phyloP scores from a whole-genome alignment of 2,888 invertebrate species.

The Netelia inedita region DNA sequence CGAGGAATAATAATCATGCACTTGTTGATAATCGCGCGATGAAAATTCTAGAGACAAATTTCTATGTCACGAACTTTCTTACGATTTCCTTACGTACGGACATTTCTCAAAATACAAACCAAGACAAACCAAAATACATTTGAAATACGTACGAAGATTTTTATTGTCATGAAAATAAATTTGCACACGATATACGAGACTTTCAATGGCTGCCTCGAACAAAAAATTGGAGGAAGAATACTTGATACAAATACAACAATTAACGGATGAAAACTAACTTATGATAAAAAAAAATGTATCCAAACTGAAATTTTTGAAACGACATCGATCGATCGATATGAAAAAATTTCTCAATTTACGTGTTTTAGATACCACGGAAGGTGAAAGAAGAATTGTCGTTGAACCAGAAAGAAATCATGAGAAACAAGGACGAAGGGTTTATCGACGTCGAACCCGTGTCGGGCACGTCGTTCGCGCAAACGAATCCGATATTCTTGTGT shows the following conservation, averaged over 20 bases:
- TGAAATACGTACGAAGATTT: too few species aligned
- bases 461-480: slow-evolving; percentile 79
- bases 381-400: slow-evolving; percentile 73
- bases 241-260: background rate
- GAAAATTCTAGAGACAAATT: background rate
- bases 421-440: slow-evolving; percentile 59
- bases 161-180: too few species aligned
- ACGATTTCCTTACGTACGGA: too few species aligned
- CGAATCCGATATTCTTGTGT: slow-evolving; percentile 80
- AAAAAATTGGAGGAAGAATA: too few species aligned
- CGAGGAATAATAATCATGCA: too few species aligned
- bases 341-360: background rate
- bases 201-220: too few species aligned
- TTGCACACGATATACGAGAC: too few species aligned
- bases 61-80: background rate
- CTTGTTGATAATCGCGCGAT: background rate
- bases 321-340: background rate
- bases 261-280: background rate
- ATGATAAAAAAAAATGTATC: background rate
- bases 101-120: too few species aligned
- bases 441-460: slow-evolving; percentile 75
- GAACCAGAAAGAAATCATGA: slow-evolving; percentile 59
- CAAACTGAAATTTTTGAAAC: background rate
- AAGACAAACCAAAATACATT: too few species aligned
- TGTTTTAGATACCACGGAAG: slow-evolving; percentile 79